A percentile compares a stretch with the other conserved stretches of the same genome.
These are phyloP conservation scores for Prorops nasuta DNA, from an alignment of 1,140 invertebrate species.

Conservation along the genomic window DNA sequence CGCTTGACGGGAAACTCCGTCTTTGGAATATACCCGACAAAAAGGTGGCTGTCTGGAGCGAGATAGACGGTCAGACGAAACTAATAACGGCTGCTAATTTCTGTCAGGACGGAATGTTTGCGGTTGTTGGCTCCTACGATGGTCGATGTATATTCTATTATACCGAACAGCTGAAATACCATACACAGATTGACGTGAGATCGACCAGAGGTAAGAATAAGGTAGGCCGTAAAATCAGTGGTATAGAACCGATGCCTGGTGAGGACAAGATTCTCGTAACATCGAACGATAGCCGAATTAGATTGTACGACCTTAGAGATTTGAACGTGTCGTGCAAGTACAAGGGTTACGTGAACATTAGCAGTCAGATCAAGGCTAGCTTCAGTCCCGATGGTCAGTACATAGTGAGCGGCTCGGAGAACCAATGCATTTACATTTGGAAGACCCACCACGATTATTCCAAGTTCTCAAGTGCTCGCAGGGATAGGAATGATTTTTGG, in stretches of 20 bases:
- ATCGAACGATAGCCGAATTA: slow-evolving; percentile 95
- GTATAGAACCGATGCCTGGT: slow-evolving; percentile 94
- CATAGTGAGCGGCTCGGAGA: slow-evolving; percentile 96
- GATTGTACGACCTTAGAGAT: slow-evolving; percentile 95
- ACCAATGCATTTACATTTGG: slow-evolving; percentile 97
- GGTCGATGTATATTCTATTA: slow-evolving; percentile 98
- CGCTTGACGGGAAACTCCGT: slow-evolving; percentile 92
- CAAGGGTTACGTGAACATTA: slow-evolving; percentile 90
- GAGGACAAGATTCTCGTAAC: slow-evolving; percentile 97
- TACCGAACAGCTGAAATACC: slow-evolving; percentile 97
- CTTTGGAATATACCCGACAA: slow-evolving; percentile 99
- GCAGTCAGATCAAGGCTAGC: slow-evolving; percentile 96
- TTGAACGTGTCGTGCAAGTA: slow-evolving; percentile 96
- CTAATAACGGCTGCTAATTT: slow-evolving; percentile 98
- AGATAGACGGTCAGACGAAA: slow-evolving; percentile 90
- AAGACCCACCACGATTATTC: slow-evolving; percentile 94
- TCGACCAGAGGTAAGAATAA: slow-evolving; percentile 94
- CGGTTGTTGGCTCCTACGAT: slow-evolving; percentile 97
- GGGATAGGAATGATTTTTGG: slow-evolving; percentile 97
- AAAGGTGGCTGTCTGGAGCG: slow-evolving; percentile 96
- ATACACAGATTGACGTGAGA: slow-evolving; percentile 94
- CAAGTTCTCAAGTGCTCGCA: slow-evolving; percentile 89
- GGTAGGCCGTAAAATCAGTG: slow-evolving; percentile 92
- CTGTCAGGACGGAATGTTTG: slow-evolving; percentile 96
- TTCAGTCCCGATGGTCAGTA: slow-evolving; percentile 97